Base-by-base conservation (phyloP, 1,140 invertebrate species). In the Protaetia brevitarsis region DNA sequence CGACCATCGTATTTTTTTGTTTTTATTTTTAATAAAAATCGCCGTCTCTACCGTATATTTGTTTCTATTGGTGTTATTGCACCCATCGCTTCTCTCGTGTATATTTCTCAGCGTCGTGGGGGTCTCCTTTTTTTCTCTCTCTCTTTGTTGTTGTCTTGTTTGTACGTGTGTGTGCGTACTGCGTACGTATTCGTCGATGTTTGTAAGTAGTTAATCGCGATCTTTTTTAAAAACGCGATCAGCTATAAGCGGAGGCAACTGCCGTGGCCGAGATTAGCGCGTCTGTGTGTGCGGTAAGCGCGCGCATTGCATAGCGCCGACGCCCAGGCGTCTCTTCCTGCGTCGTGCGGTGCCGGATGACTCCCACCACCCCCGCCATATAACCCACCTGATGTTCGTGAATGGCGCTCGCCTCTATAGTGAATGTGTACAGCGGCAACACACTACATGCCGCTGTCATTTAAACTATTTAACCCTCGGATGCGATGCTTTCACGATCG, bases 401-500 rank as follows among this genome's bases (percentile, higher is more conserved):
- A 45, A 45, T 45, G 41, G 41, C 41, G 41, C 23, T 13, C 41
- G 41, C 41, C 13, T 45, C n/a, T 16, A 19, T 45, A 2, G 19
- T 21, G 16, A 45, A 13, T 13, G n/a, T 45, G 23, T 19, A 19
- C 41, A 45, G 41, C 41, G n/a, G 41, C 41, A 45, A 45, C 41
- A 45, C 10, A 45, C 41, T 45, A 45, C 41, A 45, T 23, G 41
- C 41, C 41, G 41, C 41, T 45, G 41, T 45, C 41, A 45, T 45
- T 45, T 45, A 45, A 45, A 45, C 41, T 45, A 45, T 13, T 45
- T 45, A 45, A 45, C 41, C 41, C 41, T 45, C 41, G 23, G 41
- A 45, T 45, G 41, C 41, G 41, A 45, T 45, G 41, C 41, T 45
- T 45, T 45, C 41, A 13, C 41, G 41, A 45, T 45, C 41, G 41